Evolutionary conservation across 1,140 invertebrate genomes (phyloP).

Genomic region (Drosophila repletoides): DNA sequence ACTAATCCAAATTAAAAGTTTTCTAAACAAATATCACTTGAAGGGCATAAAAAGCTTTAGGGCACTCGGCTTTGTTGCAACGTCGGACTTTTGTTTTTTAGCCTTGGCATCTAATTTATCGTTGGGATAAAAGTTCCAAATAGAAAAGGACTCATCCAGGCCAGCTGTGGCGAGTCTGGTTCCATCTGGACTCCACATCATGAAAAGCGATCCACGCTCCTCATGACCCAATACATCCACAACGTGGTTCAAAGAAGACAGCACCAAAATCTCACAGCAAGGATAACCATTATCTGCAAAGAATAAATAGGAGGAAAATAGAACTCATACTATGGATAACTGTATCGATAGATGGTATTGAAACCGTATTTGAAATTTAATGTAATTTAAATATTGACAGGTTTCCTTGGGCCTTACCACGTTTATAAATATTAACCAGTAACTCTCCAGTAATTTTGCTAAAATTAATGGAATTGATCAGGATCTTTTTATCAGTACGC

Average conservation of each 20-base stretch:
- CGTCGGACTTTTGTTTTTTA: not conserved
- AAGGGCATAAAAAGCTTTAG: constrained; percentile 37
- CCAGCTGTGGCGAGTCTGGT: constrained; percentile 67
- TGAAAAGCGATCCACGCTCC: constrained; percentile 60
- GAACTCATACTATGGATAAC: too few relatives aligned
- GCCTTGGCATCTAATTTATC: constrained; percentile 17
- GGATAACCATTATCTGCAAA: constrained; percentile 32
- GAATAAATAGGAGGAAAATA: not conserved
- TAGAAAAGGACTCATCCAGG: constrained; percentile 66
- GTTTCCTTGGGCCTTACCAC: constrained; percentile 41
- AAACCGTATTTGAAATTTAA: too few relatives aligned
- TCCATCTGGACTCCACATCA: constrained; percentile 78
- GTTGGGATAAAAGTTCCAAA: constrained; percentile 69
- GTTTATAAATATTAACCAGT: constrained; percentile 61
- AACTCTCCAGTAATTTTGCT: constrained; percentile 76
- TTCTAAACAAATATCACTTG: constrained; percentile 20
- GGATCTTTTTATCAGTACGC: constrained; percentile 52
- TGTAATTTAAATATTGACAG: too few relatives aligned
- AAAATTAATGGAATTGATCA: constrained; percentile 60
- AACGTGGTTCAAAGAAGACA: constrained; percentile 69
- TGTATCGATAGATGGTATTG: too few relatives aligned
- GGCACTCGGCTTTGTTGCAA: constrained; percentile 7
- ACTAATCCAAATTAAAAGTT: not conserved
- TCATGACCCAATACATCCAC: constrained; percentile 61
- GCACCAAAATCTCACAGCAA: constrained; percentile 60